These are phyloP conservation scores for Tragopan temminckii DNA, from an alignment of 2,797 vertebrate species.

Conservation along the genomic window DNA sequence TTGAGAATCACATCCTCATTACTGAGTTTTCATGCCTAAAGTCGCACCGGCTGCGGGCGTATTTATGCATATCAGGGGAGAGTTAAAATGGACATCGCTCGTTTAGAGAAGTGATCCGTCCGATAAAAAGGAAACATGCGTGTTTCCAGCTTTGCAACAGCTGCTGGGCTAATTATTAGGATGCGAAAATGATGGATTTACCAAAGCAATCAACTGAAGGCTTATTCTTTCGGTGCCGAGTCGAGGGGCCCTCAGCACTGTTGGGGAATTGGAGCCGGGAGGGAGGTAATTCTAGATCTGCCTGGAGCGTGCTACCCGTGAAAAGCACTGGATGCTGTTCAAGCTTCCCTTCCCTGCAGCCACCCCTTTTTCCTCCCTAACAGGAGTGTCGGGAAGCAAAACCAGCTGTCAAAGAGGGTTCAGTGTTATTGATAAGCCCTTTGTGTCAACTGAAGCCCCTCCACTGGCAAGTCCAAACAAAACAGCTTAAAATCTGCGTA, in stretches of 20 bases:
- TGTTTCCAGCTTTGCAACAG: slow-evolving; percentile 64
- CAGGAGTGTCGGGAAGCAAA: slow-evolving; percentile 60
- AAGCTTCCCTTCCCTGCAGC: slow-evolving; percentile 45
- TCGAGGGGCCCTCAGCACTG: background rate
- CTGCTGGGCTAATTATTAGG: slow-evolving; percentile 78
- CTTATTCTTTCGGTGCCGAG: slow-evolving; percentile 61
- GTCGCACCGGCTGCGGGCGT: slow-evolving; percentile 14
- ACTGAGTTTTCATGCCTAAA: slow-evolving; percentile 72
- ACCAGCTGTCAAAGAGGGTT: slow-evolving; percentile 74
- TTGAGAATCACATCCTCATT: slow-evolving; percentile 75
- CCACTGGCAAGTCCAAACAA: slow-evolving; percentile 70
- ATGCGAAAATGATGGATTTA: slow-evolving; percentile 71
- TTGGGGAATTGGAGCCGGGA: slow-evolving; percentile 22
- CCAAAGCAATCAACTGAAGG: slow-evolving; percentile 66
- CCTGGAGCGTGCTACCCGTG: slow-evolving; percentile 38
- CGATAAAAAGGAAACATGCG: slow-evolving; percentile 66
- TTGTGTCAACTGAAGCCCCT: slow-evolving; percentile 65
- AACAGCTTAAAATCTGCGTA: slow-evolving; percentile 60
- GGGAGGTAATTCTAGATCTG: slow-evolving; percentile 59
- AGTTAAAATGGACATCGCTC: slow-evolving; percentile 57
- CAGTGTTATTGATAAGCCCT: slow-evolving; percentile 75
- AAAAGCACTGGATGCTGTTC: slow-evolving; percentile 64
- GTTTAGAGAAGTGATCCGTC: slow-evolving; percentile 69
- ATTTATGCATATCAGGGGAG: slow-evolving; percentile 51
- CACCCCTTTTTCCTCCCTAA: slow-evolving; percentile 30